phyloP scores from a whole-genome alignment of 1,140 invertebrate genomes.

The Leguminivora glycinivorella region DNA sequence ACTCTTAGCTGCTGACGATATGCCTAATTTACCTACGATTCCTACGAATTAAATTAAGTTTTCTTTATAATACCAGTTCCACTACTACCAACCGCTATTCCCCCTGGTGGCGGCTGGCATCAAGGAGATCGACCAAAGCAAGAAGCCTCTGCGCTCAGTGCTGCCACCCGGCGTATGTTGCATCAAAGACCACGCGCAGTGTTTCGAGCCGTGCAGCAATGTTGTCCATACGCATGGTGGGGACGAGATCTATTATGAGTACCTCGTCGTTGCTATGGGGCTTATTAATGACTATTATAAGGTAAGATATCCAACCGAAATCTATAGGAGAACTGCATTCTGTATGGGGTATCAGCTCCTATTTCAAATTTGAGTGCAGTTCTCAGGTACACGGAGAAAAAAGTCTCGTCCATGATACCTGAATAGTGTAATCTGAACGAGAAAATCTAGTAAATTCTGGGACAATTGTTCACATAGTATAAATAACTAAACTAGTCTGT shows the following conservation, averaged over 20 bases:
- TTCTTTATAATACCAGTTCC: slow-evolving; percentile 80
- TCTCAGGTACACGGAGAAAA: no score
- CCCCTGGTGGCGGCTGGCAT: slow-evolving; percentile 94
- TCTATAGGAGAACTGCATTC: no score
- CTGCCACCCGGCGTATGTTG: slow-evolving; percentile 88
- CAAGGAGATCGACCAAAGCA: slow-evolving; percentile 83
- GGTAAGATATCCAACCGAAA: no score
- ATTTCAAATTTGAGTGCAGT: no score
- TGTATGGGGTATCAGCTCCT: no score
- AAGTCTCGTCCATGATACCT: no score
- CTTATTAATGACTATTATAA: slow-evolving; percentile 90
- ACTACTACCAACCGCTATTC: slow-evolving; percentile 98
- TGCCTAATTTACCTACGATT: no score
- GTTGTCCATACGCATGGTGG: slow-evolving; percentile 83
- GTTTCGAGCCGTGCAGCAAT: slow-evolving; percentile 89
- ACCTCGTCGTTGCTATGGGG: slow-evolving; percentile 89
- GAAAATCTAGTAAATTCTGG: no score
- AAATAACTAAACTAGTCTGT: no score
- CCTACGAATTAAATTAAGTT: neutral
- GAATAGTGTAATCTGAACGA: no score
- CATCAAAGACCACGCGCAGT: slow-evolving; percentile 85
- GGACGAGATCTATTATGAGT: slow-evolving; percentile 88
- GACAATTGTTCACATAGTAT: no score
- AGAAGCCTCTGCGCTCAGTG: slow-evolving; percentile 82
- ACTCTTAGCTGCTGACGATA: no score